Evolutionary conservation across 2,797 vertebrate species (phyloP).

Genomic region (Hydrophis major): DNA sequence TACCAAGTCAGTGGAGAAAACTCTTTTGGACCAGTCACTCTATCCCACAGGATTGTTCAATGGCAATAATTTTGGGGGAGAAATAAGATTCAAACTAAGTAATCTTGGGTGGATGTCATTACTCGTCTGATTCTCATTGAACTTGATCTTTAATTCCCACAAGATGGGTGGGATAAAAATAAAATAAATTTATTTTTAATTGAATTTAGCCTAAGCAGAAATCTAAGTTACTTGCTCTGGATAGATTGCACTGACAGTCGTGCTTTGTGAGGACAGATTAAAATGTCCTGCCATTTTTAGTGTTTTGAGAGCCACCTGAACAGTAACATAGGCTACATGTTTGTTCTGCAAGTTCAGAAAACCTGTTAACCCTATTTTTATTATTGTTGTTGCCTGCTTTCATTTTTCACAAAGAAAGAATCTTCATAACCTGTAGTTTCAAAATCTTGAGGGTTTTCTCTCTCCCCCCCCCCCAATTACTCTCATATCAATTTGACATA

Average conservation of each 20-base stretch:
- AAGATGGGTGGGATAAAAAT: neutral
- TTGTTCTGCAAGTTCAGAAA: slow-evolving; percentile 29
- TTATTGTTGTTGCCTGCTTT: neutral
- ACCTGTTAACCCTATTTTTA: slow-evolving; percentile 35
- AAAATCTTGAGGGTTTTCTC: slow-evolving; percentile 7
- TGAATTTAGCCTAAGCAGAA: neutral
- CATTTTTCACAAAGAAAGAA: neutral
- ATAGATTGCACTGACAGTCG: neutral
- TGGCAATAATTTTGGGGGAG: neutral
- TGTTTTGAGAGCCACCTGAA: slow-evolving; percentile 48
- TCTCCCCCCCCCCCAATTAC: neutral
- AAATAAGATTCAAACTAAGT: neutral
- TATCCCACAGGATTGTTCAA: neutral
- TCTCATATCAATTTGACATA: neutral
- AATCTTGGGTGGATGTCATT: neutral
- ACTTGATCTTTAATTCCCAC: neutral
- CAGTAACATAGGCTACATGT: neutral
- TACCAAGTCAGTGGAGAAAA: neutral
- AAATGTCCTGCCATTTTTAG: slow-evolving; percentile 37
- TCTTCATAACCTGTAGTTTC: neutral
- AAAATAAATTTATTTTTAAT: neutral
- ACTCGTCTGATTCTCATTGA: neutral
- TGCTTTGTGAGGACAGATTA: slow-evolving; percentile 12
- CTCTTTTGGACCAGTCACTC: neutral
- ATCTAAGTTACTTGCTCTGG: neutral